These are phyloP conservation scores for Ctenicera cuprea DNA, from an alignment of 2,888 invertebrate genomes.

Conservation along the genomic window DNA sequence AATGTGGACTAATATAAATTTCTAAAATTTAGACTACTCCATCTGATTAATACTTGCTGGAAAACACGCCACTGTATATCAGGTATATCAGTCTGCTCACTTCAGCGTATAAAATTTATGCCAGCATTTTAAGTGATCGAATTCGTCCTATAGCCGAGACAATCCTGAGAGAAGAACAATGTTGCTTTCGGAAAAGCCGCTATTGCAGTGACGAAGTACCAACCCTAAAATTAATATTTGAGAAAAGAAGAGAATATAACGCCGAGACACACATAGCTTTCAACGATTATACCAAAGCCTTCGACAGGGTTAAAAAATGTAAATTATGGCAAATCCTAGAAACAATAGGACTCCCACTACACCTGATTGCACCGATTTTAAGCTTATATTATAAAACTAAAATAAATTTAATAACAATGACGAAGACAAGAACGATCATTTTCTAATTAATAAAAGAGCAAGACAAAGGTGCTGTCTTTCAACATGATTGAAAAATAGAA, in stretches of 20 bases:
- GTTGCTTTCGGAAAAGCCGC: too few relatives aligned
- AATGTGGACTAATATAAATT: not conserved
- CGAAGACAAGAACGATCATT: not conserved
- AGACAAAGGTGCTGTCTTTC: not conserved
- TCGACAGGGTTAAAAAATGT: not conserved
- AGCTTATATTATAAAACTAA: not conserved
- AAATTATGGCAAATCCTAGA: constrained; percentile 1
- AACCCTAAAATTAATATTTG: not conserved
- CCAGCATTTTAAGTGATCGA: not conserved
- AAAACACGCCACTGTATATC: not conserved
- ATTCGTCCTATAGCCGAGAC: not conserved
- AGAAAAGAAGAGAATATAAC: not conserved
- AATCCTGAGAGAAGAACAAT: not conserved
- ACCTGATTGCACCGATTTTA: not conserved
- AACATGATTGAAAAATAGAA: not conserved
- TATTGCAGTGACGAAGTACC: too few relatives aligned
- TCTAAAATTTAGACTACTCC: not conserved
- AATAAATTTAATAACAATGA: not conserved
- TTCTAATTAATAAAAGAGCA: constrained; percentile 1
- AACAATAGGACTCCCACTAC: not conserved
- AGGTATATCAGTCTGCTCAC: not conserved
- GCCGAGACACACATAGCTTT: not conserved
- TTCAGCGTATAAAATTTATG: not conserved
- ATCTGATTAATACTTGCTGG: not conserved
- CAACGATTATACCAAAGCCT: not conserved